Evolutionary conservation across 2,113 vertebrate genomes (phyloP).

Genomic region (Bufo bufo): DNA sequence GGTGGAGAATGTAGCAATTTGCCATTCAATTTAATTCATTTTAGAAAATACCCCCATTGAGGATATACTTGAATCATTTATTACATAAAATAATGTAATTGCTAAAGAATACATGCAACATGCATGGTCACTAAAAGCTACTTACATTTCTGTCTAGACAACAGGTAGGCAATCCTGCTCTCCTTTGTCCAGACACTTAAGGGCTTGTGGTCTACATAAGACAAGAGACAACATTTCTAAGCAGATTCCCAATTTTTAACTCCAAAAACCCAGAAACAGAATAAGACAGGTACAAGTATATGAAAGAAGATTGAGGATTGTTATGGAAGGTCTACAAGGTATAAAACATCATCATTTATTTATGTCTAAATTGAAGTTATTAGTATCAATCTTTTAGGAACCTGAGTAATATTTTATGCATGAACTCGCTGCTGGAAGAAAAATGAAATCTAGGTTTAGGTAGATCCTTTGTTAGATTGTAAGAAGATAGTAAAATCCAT

Average conservation of each 20-base stretch:
- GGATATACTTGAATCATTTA: constrained; percentile 15
- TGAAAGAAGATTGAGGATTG: constrained; percentile 1
- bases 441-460: constrained; percentile 4
- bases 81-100: not conserved
- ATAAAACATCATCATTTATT: constrained; percentile 45
- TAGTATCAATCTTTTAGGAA: constrained; percentile 41
- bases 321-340: not conserved
- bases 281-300: not conserved
- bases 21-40: constrained; percentile 1
- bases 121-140: constrained; percentile 25
- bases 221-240: not conserved
- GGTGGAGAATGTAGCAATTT: constrained; percentile 16
- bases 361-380: constrained; percentile 47
- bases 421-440: constrained; percentile 6
- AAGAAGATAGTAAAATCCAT: not conserved
- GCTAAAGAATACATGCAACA: not conserved
- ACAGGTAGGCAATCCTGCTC: not conserved
- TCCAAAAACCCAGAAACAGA: not conserved
- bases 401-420: constrained; percentile 36
- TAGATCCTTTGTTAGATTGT: not conserved
- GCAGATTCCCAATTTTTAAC: not conserved
- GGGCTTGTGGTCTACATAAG: not conserved
- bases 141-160: not conserved
- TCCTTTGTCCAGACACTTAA: not conserved
- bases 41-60: not conserved